Percentiles rank a stretch among this genome's conserved stretches.
These are phyloP conservation scores for Lasioglossum malachurum DNA, from an alignment of 2,888 invertebrate genomes.

Conservation along the genomic window DNA sequence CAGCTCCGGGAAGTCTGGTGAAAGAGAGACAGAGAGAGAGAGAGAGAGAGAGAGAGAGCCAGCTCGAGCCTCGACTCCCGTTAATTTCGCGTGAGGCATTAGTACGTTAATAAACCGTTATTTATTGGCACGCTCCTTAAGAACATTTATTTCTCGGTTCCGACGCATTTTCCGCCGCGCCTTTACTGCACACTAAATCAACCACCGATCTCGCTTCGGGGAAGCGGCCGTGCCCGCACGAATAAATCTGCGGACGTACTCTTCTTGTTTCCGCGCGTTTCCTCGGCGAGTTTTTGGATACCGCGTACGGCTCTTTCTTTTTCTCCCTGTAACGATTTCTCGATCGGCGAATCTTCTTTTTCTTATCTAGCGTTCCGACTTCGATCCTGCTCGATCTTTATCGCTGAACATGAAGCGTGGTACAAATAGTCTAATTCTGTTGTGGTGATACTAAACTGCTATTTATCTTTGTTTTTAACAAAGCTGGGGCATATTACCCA, in stretches of 20 bases:
- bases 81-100: conserved; percentile 77
- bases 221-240: conserved; percentile 25
- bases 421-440: no score
- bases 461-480: no score
- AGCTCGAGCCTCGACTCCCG: conserved; percentile 54
- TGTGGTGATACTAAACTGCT: no score
- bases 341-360: not conserved
- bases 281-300: not conserved
- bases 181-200: conserved; percentile 55
- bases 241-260: conserved; percentile 33
- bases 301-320: not conserved
- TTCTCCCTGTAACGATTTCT: not conserved
- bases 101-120: conserved; percentile 77
- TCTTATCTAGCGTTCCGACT: not conserved
- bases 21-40: not conserved
- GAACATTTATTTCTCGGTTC: conserved; percentile 65
- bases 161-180: conserved; percentile 49
- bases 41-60: not conserved
- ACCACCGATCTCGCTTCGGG: conserved; percentile 40
- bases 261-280: not conserved
- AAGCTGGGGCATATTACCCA: no score
- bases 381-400: not conserved
- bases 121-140: conserved; percentile 73
- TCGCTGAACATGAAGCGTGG: not conserved
- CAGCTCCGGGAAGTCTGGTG: not conserved